A percentile compares a stretch with the other conserved stretches of the same genome.
phyloP scores from a whole-genome alignment of 2,888 invertebrate genomes.

The Sceliomorpha sp. region DNA sequence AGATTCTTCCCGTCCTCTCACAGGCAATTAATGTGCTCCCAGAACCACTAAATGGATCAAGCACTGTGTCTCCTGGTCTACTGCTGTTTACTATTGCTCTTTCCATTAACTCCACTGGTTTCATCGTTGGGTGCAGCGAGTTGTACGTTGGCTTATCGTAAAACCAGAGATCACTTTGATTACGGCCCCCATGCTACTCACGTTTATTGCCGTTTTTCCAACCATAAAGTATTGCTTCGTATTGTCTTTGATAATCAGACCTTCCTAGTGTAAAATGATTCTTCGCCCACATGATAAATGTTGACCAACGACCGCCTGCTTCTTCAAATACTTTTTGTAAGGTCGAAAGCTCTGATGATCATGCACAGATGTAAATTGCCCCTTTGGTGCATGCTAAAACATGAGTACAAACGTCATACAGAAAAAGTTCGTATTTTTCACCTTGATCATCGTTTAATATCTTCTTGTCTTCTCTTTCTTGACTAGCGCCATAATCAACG shows the following conservation, averaged over 20 bases:
- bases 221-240: conserved; percentile 13
- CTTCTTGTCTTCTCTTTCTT: conserved; percentile 14
- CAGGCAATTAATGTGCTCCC: conserved; percentile 4
- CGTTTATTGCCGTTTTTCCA: conserved; percentile 12
- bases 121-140: conserved; percentile 11
- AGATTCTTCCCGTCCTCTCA: conserved; percentile 13
- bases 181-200: conserved; percentile 9
- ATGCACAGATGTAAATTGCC: conserved; percentile 22
- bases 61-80: conserved; percentile 6
- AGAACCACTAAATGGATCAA: conserved; percentile 10
- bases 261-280: conserved; percentile 10
- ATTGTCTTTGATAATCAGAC: conserved; percentile 11
- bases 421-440: conserved; percentile 23
- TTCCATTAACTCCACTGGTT: conserved; percentile 13
- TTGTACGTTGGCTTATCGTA: conserved; percentile 12
- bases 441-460: conserved; percentile 23
- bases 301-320: too few species aligned
- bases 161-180: conserved; percentile 14
- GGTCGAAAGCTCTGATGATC: conserved; percentile 19
- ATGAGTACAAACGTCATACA: conserved; percentile 16
- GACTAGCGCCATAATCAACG: conserved; percentile 6
- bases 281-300: conserved; percentile 10
- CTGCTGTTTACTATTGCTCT: conserved; percentile 10
- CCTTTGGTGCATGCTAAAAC: conserved; percentile 21
- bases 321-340: conserved; percentile 21